Conservation (phyloP, 1,140 invertebrate genomes). For the Cherax quadricarinatus region DNA sequence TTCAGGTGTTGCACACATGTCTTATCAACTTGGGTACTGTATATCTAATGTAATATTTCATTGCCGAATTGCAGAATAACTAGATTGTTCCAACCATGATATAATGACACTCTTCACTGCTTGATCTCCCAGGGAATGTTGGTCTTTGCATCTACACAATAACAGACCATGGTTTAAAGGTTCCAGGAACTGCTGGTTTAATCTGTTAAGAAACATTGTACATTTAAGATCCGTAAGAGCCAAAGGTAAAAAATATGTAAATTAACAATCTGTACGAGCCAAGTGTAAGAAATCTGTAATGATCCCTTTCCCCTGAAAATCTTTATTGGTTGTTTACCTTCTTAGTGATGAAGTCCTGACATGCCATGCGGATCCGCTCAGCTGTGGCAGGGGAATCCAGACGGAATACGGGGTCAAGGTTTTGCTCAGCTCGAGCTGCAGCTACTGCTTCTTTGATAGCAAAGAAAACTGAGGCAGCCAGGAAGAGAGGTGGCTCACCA, state of each 20-base stretch:
- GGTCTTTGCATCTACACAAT: neutral
- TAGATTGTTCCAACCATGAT: too few species aligned
- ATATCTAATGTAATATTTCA: too few species aligned
- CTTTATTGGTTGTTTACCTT: constrained; percentile 14
- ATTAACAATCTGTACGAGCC: neutral
- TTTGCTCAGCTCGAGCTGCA: constrained; percentile 84
- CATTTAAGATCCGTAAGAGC: neutral
- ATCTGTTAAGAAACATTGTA: neutral
- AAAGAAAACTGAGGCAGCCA: constrained; percentile 91
- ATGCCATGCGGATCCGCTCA: constrained; percentile 92
- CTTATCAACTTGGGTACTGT: too few species aligned
- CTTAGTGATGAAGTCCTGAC: constrained; percentile 87
- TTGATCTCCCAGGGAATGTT: neutral
- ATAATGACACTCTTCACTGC: too few species aligned
- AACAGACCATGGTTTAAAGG: constrained; percentile 11
- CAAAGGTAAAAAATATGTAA: neutral
- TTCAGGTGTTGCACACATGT: too few species aligned
- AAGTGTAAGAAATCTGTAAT: neutral
- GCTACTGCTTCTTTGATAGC: constrained; percentile 93
- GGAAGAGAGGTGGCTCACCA: constrained; percentile 95
- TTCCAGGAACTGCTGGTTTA: neutral
- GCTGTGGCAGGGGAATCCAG: constrained; percentile 93
- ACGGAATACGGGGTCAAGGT: constrained; percentile 80
- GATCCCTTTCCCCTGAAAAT: neutral
- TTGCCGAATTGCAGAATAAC: too few species aligned